Percentiles rank a stretch among this genome's conserved stretches.
phyloP scores from a whole-genome alignment of 2,888 invertebrate genomes.

The Parnassius glacialis region DNA sequence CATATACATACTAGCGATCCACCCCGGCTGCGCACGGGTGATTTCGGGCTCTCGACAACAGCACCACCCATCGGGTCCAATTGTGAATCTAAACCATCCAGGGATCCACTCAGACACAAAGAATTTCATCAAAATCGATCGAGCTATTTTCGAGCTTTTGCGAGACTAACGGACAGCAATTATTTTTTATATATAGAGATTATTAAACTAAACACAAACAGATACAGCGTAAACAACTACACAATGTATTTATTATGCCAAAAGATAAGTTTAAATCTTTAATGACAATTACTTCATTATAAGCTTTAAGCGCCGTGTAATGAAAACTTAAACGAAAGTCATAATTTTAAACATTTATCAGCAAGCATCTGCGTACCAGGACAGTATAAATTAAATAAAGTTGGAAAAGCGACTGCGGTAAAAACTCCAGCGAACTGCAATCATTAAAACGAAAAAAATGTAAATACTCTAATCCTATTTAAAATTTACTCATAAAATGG shows the following conservation, averaged over 20 bases:
- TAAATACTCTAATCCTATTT: conserved; percentile 40
- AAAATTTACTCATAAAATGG: conserved; percentile 29
- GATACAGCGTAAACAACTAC: too few species aligned
- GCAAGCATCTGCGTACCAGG: conserved; percentile 67
- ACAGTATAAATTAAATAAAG: conserved; percentile 57
- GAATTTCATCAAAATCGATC: too few species aligned
- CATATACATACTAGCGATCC: too few species aligned
- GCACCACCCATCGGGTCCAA: too few species aligned
- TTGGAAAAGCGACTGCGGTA: conserved; percentile 35
- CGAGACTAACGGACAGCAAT: too few species aligned
- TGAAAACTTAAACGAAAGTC: conserved; percentile 23
- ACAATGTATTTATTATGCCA: background rate
- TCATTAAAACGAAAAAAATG: conserved; percentile 45
- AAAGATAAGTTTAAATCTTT: conserved; percentile 15
- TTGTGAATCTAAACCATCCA: too few species aligned
- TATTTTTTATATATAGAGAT: too few species aligned
- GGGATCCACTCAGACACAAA: too few species aligned
- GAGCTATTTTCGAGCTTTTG: too few species aligned
- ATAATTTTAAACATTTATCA: conserved; percentile 53
- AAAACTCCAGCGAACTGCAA: conserved; percentile 54
- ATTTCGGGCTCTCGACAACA: too few species aligned
- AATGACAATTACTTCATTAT: conserved; percentile 15
- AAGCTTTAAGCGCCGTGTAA: conserved; percentile 8
- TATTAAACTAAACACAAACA: too few species aligned
- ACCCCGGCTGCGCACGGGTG: too few species aligned